A percentile compares a stretch with the other conserved stretches of the same genome.
phyloP scores from a whole-genome alignment of 2,888 invertebrate genomes.

The Hymenopus coronatus region DNA sequence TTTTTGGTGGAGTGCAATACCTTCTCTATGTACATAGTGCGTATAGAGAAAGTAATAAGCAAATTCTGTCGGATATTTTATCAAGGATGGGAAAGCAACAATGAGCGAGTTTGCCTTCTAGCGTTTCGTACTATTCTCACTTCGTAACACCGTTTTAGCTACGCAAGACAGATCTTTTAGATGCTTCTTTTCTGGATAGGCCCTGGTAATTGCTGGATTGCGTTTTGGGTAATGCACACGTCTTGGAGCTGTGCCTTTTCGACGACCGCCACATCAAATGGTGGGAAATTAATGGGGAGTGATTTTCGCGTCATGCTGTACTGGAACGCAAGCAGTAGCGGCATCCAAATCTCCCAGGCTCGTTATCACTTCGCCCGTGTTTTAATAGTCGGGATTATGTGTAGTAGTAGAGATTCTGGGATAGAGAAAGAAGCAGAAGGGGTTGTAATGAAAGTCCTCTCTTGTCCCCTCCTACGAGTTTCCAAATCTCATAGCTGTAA shows the following conservation, averaged over 20 bases:
- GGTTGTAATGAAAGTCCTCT: slow-evolving; percentile 26
- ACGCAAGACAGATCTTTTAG: no score
- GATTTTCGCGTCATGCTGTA: neutral
- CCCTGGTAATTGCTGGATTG: neutral
- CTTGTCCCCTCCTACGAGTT: slow-evolving; percentile 19
- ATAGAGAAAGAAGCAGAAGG: slow-evolving; percentile 5
- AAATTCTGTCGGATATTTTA: no score
- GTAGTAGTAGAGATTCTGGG: slow-evolving; percentile 22
- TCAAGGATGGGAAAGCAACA: no score
- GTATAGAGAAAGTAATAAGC: no score
- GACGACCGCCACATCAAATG: neutral
- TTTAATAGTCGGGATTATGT: slow-evolving; percentile 35
- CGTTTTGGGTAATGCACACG: neutral
- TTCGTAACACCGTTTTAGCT: no score
- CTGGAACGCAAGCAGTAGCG: neutral
- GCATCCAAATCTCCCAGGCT: slow-evolving; percentile 19
- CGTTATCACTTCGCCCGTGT: slow-evolving; percentile 32
- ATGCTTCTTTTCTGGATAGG: no score
- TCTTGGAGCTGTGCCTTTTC: neutral
- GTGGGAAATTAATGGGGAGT: neutral
- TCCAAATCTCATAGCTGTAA: slow-evolving; percentile 31
- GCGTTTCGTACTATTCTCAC: no score
- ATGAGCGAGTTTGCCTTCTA: no score
- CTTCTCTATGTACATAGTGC: no score
- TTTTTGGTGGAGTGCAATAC: no score